phyloP scores from a whole-genome alignment of 2,113 vertebrate species.

The Aviceda subcristata region DNA sequence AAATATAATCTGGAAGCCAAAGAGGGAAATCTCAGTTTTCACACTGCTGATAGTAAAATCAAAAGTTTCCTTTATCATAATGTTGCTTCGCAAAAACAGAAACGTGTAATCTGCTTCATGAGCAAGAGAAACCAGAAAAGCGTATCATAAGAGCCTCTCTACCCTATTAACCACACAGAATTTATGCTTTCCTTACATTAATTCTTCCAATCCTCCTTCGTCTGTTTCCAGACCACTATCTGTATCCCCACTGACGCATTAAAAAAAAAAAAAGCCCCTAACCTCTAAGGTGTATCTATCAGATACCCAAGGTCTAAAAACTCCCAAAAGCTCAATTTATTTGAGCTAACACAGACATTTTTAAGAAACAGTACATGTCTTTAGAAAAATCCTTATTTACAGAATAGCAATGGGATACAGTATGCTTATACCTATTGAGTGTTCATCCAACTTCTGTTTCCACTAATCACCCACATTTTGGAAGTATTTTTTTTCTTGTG shows the following conservation, averaged over 20 bases:
- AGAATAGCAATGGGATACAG: neutral
- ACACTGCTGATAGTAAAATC: neutral
- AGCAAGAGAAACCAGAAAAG: neutral
- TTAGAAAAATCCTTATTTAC: neutral
- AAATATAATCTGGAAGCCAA: neutral
- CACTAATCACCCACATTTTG: neutral
- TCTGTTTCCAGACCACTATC: neutral
- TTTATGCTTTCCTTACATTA: fast-evolving
- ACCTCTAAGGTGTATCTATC: neutral
- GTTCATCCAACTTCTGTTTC: neutral
- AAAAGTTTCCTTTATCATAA: neutral
- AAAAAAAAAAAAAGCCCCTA: neutral
- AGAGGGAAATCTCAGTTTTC: neutral
- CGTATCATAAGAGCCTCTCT: neutral
- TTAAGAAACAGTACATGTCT: neutral
- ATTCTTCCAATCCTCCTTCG: neutral
- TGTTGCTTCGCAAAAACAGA: neutral
- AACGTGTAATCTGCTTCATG: neutral
- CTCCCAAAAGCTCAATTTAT: neutral
- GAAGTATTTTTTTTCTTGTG: neutral
- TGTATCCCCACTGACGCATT: neutral
- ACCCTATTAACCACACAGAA: neutral
- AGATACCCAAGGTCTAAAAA: neutral
- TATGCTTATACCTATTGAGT: fast-evolving
- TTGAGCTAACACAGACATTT: neutral